Evolutionary conservation across 2,113 vertebrate genomes (phyloP), one percentile per base, ranked within the genome.

Genomic region (Gambusia holbrooki): DNA sequence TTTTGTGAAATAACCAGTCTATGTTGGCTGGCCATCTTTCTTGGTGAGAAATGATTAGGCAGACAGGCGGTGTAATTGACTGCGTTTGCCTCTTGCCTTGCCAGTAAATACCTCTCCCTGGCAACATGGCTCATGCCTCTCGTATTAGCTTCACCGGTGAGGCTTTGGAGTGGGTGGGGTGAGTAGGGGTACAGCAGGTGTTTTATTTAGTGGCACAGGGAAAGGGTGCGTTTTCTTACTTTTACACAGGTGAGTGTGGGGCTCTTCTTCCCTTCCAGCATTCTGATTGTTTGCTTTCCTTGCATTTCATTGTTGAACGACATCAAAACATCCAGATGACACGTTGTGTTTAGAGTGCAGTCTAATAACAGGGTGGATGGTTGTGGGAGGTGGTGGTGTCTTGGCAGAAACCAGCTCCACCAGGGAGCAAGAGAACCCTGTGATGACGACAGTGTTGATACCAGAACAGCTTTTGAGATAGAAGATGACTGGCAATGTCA

Each of bases 31-130:
- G 79, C 84, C 83, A 89, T 93, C 92, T 89, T 81, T 93, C 90
- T 91, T 81, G 82, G 81, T 91, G 91, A 92, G 77, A 72, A 92
- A 94, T 93, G 85, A 93, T 90, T 80, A 90, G 84, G 66, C 84
- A 90, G 93, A 92, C 90, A 92, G 89, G 84, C 66, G 77, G 78
- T 74, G 81, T 93, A 94, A 93, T 94, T 94, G 93, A 93, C 90
- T 87, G 72, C 75, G 76, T 93, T 94, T 94, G 88, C 87, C 92
- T 94, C 93, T 92, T 87, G 88, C 89, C 90, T 82, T 77, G 69
- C 86, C 91, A 91, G 83, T 79, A 87, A 91, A 92, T 91, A 88
- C 86, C 74, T 71, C 71, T 76, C 73, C 77, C 89, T 88, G 83
- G 82, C 85, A 86, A 76, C 66, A 84, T 73, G 37, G 69, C 79